Evolutionary conservation across 92 coral and sea anemone species (phyloP).

Genomic region (Plumapathes pennacea): DNA sequence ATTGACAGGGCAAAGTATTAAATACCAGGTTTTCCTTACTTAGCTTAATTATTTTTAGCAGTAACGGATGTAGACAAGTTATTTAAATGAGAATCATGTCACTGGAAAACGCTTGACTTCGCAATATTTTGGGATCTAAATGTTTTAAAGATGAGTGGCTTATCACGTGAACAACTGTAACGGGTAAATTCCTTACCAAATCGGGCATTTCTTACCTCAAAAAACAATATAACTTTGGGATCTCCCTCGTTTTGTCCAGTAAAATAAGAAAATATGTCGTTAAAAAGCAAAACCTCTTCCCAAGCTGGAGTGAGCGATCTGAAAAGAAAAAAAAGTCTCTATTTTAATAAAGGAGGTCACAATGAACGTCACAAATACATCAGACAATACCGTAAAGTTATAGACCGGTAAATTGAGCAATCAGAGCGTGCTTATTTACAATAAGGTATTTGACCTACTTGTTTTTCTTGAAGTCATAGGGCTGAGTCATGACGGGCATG

Average conservation of each 20-base stretch:
- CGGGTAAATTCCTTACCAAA: no score
- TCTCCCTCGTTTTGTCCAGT: constrained; percentile 78
- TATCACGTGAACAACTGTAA: no score
- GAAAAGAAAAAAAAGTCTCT: background rate
- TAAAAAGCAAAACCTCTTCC: constrained; percentile 95
- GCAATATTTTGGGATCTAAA: no score
- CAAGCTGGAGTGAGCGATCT: constrained; percentile 90
- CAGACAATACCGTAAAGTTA: no score
- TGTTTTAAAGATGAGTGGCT: no score
- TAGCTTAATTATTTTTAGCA: no score
- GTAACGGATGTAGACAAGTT: no score
- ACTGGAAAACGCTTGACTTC: no score
- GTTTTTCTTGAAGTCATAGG: constrained; percentile 93
- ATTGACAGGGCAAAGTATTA: no score
- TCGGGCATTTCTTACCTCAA: constrained; percentile 69
- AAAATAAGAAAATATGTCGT: constrained; percentile 84
- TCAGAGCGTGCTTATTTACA: no score
- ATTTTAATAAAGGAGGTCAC: background rate
- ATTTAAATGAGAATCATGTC: no score
- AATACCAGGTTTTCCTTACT: no score
- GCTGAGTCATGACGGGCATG: constrained; percentile 96
- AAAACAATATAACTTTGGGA: constrained; percentile 85
- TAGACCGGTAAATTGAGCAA: background rate
- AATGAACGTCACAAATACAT: background rate
- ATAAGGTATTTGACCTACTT: constrained; percentile 77